Evolutionary conservation across 2,888 invertebrate species (phyloP), one percentile per base, ranked within the genome.

Genomic region (Allygus modestus): DNA sequence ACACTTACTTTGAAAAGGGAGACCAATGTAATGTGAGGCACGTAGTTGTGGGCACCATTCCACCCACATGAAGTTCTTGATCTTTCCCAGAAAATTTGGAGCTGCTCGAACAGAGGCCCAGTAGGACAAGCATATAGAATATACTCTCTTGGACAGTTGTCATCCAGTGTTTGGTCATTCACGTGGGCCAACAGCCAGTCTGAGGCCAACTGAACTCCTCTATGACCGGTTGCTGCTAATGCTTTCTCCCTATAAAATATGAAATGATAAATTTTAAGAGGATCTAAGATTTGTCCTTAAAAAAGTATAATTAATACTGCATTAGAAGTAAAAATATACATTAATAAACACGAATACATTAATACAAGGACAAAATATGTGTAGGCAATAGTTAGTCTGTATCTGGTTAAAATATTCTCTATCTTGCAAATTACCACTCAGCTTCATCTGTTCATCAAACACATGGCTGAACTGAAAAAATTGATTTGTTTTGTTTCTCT

Each of bases 121-220:
- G 95, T 95, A 0, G 98, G 98, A 89, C 96, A 97, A 0, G 96
- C 95, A 90, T 97, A 97, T 65, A 98, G 91, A 84, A 97, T 95
- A 89, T 97, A 98, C 90, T 98, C 97, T 86, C 98, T 92, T 0
- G 96, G 95, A 46, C 93, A 93, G 75, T 93, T 93, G 81, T 94
- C 93, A 90, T 98, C 97, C 77, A 98, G 91, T 26, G 93, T 93
- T 0, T 95, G 93, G 91, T 98, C 98, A 89, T 96, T 95, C 0
- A 97, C 96, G 89, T 98, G 98, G 9, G 97, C 96, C 85, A 97
- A 90, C 15, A 98, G 91, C 98, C 97, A 98, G 89, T 97, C 97
- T 0, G 97, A 96, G 11, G 97, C 97, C 85, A 97, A 92, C 90
- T 97, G 97, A 33, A 97, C 96, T 86, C 97, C 96, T 85, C 96